phyloP scores from a whole-genome alignment of 2,113 vertebrate species.

The Corythoichthys haematopterus region DNA sequence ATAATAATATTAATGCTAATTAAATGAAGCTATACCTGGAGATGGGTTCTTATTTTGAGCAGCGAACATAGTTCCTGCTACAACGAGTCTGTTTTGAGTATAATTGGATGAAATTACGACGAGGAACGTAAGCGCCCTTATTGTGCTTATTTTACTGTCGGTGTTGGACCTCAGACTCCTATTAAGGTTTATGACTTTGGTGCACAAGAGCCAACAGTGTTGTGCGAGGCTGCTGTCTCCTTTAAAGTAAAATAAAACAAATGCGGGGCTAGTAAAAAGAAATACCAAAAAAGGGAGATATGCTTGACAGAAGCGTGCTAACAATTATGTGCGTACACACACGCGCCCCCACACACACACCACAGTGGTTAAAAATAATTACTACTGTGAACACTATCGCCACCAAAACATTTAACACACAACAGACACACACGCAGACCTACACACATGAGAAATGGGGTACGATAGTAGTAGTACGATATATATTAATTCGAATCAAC shows the following conservation, averaged over 20 bases:
- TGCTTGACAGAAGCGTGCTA: background rate
- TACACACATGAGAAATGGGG: background rate
- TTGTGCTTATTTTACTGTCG: slow-evolving; percentile 30
- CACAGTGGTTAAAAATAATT: background rate
- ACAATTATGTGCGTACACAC: background rate
- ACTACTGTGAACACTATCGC: background rate
- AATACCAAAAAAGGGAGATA: background rate
- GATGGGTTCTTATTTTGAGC: slow-evolving; percentile 18
- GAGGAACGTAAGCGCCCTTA: slow-evolving; percentile 37
- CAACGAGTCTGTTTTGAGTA: slow-evolving; percentile 16
- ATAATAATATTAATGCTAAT: background rate
- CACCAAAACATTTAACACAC: background rate
- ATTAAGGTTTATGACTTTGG: slow-evolving; percentile 52
- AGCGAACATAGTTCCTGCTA: slow-evolving; percentile 26
- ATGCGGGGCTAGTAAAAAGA: slow-evolving; percentile 10
- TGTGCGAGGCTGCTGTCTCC: slow-evolving; percentile 18
- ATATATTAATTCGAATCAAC: too few relatives aligned
- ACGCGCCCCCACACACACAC: background rate
- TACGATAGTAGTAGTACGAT: background rate
- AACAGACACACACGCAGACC: background rate
- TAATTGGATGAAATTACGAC: slow-evolving; percentile 56
- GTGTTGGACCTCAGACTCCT: slow-evolving; percentile 55
- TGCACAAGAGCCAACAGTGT: slow-evolving; percentile 32
- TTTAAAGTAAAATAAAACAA: slow-evolving; percentile 18
- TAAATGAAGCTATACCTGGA: slow-evolving; percentile 17